Percentiles rank a stretch among this genome's conserved stretches.
Conservation (phyloP, 2,888 invertebrate genomes). For the Calliopum simillimum region DNA sequence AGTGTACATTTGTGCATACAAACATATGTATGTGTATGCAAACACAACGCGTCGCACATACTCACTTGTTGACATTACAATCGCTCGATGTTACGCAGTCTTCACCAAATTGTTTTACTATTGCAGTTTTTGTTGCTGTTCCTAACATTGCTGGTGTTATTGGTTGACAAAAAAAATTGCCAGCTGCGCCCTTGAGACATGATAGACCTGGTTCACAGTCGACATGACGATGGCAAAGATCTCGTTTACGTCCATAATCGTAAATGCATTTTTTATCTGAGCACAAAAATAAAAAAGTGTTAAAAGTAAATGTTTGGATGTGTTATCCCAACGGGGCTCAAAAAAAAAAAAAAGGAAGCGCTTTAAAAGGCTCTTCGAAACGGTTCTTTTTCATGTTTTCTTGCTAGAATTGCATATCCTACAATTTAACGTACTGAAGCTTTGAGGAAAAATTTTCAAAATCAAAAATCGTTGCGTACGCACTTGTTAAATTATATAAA, state of each 20-base stretch:
- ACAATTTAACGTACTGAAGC: too few relatives aligned
- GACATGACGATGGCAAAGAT: conserved; percentile 83
- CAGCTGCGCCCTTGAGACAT: conserved; percentile 73
- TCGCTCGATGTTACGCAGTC: conserved; percentile 85
- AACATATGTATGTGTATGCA: background rate
- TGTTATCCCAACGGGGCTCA: too few relatives aligned
- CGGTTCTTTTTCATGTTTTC: too few relatives aligned
- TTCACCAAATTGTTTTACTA: conserved; percentile 83
- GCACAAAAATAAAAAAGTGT: background rate
- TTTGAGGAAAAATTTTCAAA: too few relatives aligned
- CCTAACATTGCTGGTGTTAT: conserved; percentile 63
- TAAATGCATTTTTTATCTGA: conserved; percentile 74
- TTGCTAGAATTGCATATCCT: too few relatives aligned
- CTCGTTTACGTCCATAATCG: conserved; percentile 80
- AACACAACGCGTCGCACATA: conserved; percentile 19
- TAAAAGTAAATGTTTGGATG: too few relatives aligned
- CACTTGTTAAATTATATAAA: too few relatives aligned
- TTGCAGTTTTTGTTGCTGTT: conserved; percentile 32
- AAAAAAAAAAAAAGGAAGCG: too few relatives aligned
- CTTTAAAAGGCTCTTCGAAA: too few relatives aligned
- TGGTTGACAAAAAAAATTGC: conserved; percentile 81
- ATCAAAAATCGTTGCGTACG: too few relatives aligned
- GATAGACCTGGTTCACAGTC: conserved; percentile 87
- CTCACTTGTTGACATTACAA: conserved; percentile 78
- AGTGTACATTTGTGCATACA: too few relatives aligned